A percentile compares a stretch with the other conserved stretches of the same genome.
Evolutionary conservation across 2,797 vertebrate genomes (phyloP).

Genomic region (Aselliscus stoliczkanus): DNA sequence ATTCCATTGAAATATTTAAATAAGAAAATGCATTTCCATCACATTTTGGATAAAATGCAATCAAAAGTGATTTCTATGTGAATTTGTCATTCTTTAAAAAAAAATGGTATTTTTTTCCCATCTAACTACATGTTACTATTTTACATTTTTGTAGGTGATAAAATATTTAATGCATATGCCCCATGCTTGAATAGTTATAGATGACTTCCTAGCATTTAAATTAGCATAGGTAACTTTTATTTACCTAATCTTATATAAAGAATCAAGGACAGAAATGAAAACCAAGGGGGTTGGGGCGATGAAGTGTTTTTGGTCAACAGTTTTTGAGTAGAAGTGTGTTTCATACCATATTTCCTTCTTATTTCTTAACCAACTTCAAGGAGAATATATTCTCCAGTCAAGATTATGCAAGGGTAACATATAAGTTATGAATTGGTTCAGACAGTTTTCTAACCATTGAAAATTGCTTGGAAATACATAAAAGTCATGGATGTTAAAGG

Average conservation of each 20-base stretch:
- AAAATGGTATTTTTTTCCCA: not conserved
- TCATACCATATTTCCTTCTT: not conserved
- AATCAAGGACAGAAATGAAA: not conserved
- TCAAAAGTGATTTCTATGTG: not conserved
- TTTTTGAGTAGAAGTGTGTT: not conserved
- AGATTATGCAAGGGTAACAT: not conserved
- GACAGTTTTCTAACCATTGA: not conserved
- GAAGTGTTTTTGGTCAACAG: not conserved
- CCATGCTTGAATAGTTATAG: not conserved
- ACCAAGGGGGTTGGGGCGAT: not conserved
- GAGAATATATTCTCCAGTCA: not conserved
- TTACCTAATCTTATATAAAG: not conserved
- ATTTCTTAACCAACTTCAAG: not conserved
- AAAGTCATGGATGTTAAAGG: not conserved
- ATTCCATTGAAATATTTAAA: not conserved
- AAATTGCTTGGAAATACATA: constrained; percentile 11
- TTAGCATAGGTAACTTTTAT: not conserved
- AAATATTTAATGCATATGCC: not conserved
- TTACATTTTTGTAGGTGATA: not conserved
- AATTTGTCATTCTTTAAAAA: not conserved
- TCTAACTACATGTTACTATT: not conserved
- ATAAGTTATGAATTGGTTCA: not conserved
- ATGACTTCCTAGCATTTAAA: not conserved
- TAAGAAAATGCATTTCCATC: not conserved
- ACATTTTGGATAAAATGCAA: not conserved